Conservation (phyloP, 2,888 invertebrate species). For the Rhamnusium bicolor region DNA sequence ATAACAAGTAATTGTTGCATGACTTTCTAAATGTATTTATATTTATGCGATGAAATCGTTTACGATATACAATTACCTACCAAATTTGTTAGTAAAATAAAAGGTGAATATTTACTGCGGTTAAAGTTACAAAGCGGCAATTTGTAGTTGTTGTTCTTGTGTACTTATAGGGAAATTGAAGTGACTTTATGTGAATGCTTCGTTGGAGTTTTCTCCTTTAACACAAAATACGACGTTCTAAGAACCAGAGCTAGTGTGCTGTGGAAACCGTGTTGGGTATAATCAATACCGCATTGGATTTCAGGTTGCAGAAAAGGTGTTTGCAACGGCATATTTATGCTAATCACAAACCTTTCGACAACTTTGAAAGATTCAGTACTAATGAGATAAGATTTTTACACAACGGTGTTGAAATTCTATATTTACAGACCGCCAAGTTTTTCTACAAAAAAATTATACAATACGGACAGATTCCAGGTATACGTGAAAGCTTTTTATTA, state of each 20-base stretch:
- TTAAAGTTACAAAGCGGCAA: slow-evolving; percentile 46
- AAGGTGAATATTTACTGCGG: slow-evolving; percentile 39
- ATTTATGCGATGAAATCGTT: neutral
- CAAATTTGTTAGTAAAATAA: slow-evolving; percentile 31
- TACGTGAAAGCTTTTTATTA: slow-evolving; percentile 38
- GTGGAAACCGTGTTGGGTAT: slow-evolving; percentile 35
- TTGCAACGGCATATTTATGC: slow-evolving; percentile 56
- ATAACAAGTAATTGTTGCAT: neutral
- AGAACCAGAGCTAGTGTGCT: slow-evolving; percentile 13
- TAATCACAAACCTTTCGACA: slow-evolving; percentile 54
- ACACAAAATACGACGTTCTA: slow-evolving; percentile 37
- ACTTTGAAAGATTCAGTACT: slow-evolving; percentile 59
- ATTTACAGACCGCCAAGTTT: slow-evolving; percentile 43
- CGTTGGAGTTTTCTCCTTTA: slow-evolving; percentile 42
- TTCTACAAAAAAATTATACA: slow-evolving; percentile 33
- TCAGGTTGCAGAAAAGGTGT: slow-evolving; percentile 55
- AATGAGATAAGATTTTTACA: slow-evolving; percentile 57
- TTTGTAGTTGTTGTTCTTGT: slow-evolving; percentile 52
- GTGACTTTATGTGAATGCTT: slow-evolving; percentile 42
- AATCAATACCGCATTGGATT: slow-evolving; percentile 46
- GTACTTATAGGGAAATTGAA: slow-evolving; percentile 51
- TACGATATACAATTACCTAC: slow-evolving; percentile 19
- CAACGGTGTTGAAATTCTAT: slow-evolving; percentile 50
- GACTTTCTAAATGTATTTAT: neutral
- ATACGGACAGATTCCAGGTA: slow-evolving; percentile 44